Conservation (phyloP, 2,797 vertebrate species). For the Microctenopoma steveboyesi region DNA sequence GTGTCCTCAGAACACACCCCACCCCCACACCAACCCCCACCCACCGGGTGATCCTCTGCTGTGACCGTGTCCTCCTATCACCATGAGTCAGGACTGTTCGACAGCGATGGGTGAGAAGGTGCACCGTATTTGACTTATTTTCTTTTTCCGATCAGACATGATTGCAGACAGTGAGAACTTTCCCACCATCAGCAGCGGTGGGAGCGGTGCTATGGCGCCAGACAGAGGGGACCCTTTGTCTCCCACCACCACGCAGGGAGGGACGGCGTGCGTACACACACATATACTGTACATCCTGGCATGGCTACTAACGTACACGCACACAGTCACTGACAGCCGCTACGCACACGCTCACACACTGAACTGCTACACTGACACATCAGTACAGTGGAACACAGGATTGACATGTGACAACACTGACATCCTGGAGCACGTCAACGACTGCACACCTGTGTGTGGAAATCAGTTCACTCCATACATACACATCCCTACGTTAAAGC, state of each 20-base stretch:
- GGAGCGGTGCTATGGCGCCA: conserved; percentile 60
- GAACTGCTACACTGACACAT: conserved; percentile 7
- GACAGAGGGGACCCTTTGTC: conserved; percentile 81
- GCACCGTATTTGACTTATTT: conserved; percentile 52
- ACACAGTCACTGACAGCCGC: conserved; percentile 23
- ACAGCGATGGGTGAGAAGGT: conserved; percentile 40
- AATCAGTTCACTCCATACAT: conserved; percentile 7
- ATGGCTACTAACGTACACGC: conserved; percentile 13
- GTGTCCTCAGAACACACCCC: conserved; percentile 72
- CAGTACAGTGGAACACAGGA: conserved; percentile 2
- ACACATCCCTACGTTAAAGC: conserved; percentile 25
- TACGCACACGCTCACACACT: conserved; percentile 10
- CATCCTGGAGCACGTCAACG: conserved; percentile 35
- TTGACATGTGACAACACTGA: conserved; percentile 45
- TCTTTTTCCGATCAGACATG: conserved; percentile 54
- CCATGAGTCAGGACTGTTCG: conserved; percentile 72
- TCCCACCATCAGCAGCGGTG: conserved; percentile 58
- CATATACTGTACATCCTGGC: conserved; percentile 58
- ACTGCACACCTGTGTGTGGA: conserved; percentile 57
- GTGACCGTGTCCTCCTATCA: conserved; percentile 72
- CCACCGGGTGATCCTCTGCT: conserved; percentile 71
- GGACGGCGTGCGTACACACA: conserved; percentile 55
- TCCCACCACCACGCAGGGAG: conserved; percentile 69
- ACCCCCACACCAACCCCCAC: conserved; percentile 49
- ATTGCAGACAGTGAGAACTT: conserved; percentile 67